Evolutionary conservation across 35 echinoderm and acorn worm genomes (phyloP).

Genomic region (Stichopus chloronotus): DNA sequence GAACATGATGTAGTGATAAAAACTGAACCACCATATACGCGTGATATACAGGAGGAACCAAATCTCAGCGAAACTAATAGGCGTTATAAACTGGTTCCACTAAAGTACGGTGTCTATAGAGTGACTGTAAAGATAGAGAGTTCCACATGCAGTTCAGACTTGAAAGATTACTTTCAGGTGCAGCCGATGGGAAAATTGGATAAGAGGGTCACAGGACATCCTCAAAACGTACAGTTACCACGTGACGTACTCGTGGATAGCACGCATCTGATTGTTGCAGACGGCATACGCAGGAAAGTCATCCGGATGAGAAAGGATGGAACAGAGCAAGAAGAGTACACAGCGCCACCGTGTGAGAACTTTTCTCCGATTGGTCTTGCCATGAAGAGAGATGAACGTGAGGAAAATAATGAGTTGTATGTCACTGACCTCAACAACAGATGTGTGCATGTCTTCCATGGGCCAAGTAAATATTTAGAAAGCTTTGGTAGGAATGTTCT

Average conservation of each 20-base stretch:
- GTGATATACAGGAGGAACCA: neutral
- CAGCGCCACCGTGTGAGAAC: neutral
- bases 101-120: neutral
- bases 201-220: neutral
- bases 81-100: neutral
- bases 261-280: neutral
- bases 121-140: neutral
- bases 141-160: neutral
- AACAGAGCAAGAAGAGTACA: neutral
- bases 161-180: neutral
- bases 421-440: constrained; percentile 38
- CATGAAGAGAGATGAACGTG: neutral
- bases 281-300: neutral
- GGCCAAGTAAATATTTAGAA: neutral
- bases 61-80: too few species aligned
- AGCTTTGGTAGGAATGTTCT: constrained; percentile 7
- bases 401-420: constrained; percentile 39
- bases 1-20: neutral
- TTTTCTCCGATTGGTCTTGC: constrained; percentile 32
- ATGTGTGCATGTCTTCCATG: constrained; percentile 44
- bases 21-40: neutral
- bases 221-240: neutral
- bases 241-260: neutral
- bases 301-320: neutral
- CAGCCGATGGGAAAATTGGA: neutral